phyloP scores from a whole-genome alignment of 2,888 invertebrate genomes.

The Empis livida region DNA sequence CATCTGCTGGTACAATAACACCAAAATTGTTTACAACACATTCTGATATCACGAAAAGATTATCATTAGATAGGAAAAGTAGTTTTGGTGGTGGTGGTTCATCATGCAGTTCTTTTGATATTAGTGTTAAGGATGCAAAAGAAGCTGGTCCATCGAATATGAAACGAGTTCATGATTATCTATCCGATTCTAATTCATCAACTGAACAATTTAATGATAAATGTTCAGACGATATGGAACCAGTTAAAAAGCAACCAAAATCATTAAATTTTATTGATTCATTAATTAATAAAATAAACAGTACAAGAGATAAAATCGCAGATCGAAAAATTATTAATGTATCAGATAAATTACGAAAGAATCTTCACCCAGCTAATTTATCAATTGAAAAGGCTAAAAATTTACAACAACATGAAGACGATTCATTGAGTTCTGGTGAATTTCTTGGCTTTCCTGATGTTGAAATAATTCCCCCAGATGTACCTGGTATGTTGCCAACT shows the following conservation, averaged over 20 bases:
- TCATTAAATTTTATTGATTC: not conserved
- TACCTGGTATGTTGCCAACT: slow-evolving; percentile 31
- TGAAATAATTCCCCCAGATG: slow-evolving; percentile 16
- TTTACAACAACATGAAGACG: not conserved
- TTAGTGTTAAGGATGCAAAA: not conserved
- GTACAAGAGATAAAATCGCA: slow-evolving; percentile 3
- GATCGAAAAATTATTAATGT: too few relatives aligned
- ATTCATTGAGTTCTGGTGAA: slow-evolving; percentile 2
- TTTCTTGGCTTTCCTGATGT: slow-evolving; percentile 29
- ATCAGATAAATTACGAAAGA: too few relatives aligned
- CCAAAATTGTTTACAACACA: not conserved
- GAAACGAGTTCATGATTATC: too few relatives aligned
- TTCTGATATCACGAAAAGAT: not conserved
- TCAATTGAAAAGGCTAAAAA: not conserved
- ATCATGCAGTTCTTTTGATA: not conserved
- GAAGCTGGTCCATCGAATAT: not conserved
- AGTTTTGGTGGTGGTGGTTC: not conserved
- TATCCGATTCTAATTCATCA: too few relatives aligned
- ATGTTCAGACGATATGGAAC: slow-evolving; percentile 1
- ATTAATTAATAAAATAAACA: slow-evolving; percentile 7
- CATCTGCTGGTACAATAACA: too few relatives aligned
- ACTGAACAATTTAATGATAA: too few relatives aligned
- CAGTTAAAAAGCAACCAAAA: not conserved
- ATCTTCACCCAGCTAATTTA: not conserved
- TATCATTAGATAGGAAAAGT: not conserved